These are phyloP conservation scores for Rhinatrema bivittatum DNA, from an alignment of 2,797 vertebrate species.

Conservation along the genomic window DNA sequence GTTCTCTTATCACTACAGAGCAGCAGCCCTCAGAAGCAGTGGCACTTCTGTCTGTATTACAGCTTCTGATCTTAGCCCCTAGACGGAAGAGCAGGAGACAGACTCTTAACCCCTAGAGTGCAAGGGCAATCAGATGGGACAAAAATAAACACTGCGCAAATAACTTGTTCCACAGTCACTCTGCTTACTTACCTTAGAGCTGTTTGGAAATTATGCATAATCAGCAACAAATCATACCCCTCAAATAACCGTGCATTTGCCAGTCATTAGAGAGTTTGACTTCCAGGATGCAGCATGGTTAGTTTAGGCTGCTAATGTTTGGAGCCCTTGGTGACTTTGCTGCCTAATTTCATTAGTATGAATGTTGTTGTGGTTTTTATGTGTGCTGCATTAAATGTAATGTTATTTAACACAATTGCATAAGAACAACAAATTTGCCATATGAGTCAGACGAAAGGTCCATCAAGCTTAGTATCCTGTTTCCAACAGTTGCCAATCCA, in stretches of 20 bases:
- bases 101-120: constrained; percentile 9
- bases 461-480: too few relatives aligned
- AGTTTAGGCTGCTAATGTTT: not conserved
- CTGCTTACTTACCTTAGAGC: not conserved
- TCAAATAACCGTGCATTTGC: not conserved
- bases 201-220: not conserved
- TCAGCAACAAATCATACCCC: not conserved
- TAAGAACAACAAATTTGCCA: too few relatives aligned
- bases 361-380: constrained; percentile 3
- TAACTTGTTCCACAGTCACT: not conserved
- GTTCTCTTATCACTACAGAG: constrained; percentile 13
- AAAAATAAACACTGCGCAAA: not conserved
- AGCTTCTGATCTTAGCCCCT: not conserved
- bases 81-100: not conserved
- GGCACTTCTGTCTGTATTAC: not conserved
- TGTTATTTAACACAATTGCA: too few relatives aligned
- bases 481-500: too few relatives aligned
- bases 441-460: too few relatives aligned
- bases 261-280: not conserved
- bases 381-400: not conserved
- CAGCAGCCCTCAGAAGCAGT: not conserved
- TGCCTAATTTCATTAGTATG: constrained; percentile 7
- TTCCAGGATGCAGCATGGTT: not conserved
- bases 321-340: constrained; percentile 6
- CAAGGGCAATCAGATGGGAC: constrained; percentile 3